A percentile compares a stretch with the other conserved stretches of the same genome.
These are phyloP conservation scores for Hippocampus abdominalis DNA, from an alignment of 2,113 vertebrate genomes.

Conservation along the genomic window DNA sequence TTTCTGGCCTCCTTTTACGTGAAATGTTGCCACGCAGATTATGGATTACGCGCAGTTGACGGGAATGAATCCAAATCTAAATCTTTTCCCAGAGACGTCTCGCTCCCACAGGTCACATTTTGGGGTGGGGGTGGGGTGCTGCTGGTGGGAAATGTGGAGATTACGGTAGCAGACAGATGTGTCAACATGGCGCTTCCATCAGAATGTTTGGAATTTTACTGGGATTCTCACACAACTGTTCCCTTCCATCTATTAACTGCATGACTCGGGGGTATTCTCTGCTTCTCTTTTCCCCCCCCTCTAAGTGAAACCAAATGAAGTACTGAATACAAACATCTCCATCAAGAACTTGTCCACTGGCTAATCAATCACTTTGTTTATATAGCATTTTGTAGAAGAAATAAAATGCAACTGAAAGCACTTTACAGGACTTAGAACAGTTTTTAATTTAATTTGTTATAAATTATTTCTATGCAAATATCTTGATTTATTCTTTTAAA, in stretches of 20 bases:
- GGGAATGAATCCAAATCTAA: background rate
- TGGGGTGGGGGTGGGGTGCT: slow-evolving; percentile 3
- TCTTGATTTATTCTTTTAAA: no score
- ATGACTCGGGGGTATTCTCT: slow-evolving; percentile 24
- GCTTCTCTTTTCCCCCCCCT: slow-evolving; percentile 29
- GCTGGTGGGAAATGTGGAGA: slow-evolving; percentile 22
- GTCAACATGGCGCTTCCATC: slow-evolving; percentile 31
- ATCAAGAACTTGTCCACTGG: no score
- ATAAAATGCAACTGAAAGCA: no score
- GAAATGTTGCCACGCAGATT: background rate
- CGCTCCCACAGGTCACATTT: background rate
- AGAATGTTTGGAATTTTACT: slow-evolving; percentile 59
- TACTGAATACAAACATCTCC: background rate
- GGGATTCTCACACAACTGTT: slow-evolving; percentile 26
- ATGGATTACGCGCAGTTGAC: background rate
- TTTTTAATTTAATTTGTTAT: no score
- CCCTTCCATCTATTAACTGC: slow-evolving; percentile 32
- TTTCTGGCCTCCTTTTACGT: background rate
- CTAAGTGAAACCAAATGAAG: slow-evolving; percentile 1
- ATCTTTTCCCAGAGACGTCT: slow-evolving; percentile 4
- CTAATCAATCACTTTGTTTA: background rate
- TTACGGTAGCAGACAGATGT: slow-evolving; percentile 22
- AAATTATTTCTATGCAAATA: no score
- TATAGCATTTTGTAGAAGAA: no score
- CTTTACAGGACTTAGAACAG: no score